Evolutionary conservation across 2,797 vertebrate genomes (phyloP), one percentile per base, ranked within the genome.

Genomic region (Oreonectes daqikongensis): DNA sequence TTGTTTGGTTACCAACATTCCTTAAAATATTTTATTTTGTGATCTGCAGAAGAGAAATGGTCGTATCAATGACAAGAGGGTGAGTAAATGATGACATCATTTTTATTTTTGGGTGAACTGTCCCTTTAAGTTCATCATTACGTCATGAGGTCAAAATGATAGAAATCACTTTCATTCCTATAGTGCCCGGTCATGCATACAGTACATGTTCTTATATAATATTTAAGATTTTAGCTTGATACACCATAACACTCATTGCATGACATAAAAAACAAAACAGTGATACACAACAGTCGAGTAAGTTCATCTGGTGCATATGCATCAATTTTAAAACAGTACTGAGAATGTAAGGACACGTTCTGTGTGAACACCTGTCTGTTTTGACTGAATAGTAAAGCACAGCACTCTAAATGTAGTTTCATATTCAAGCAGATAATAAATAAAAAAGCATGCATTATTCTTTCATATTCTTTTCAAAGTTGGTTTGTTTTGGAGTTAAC

Each of bases 161-260:
- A 3, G 28, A 28, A 72, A 32, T 69, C 66, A 53, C 20, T 55
- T 69, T 32, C n/a, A 35, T 12, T 52, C 48, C 28, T 52, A 18
- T 18, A 65, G 32, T 32, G 32, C 5, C 32, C 32, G 32, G 6
- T 32, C 32, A 32, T 6, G 8, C 32, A 32, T 6, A 32, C 32
- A 7, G 32, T 32, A 32, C 32, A 1, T 32, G 32, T 32, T 32
- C 32, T 32, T 32, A 7, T 7, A n/a, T n/a, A n/a, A n/a, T n/a
- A 32, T 32, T 32, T 32, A 32, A 40, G 5, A 18, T 22, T 52
- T 52, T 22, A 52, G 2, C 48, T 8, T 52, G 48, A 52, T n/a
- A 22, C 7, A 5, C 20, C 8, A 52, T 9, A 52, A 22, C 30
- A 14, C 10, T 3, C n/a, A 10, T 50, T 6, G 14, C 44, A 17